Percentiles rank a stretch among this genome's conserved stretches.
Conservation (phyloP, 2,797 vertebrate species). For the Leptoclinus maculatus region DNA sequence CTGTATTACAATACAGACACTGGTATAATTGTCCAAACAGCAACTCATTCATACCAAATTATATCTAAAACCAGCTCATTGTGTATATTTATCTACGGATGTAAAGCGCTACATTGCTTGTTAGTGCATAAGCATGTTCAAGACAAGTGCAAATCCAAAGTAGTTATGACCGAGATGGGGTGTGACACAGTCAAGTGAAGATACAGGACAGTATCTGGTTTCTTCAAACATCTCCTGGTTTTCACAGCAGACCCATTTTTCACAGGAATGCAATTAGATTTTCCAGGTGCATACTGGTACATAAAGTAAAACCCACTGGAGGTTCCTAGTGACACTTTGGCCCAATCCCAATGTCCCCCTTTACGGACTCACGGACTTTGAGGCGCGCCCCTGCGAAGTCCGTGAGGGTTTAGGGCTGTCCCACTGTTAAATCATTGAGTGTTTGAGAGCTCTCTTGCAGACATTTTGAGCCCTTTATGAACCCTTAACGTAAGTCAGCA, state of each 20-base stretch:
- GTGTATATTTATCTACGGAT: not conserved
- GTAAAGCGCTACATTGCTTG: not conserved
- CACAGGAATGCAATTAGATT: not conserved
- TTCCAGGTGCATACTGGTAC: not conserved
- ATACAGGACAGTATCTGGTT: not conserved
- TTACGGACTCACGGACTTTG: no score
- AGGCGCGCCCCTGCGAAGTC: no score
- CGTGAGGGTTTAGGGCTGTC: no score
- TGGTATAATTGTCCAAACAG: not conserved
- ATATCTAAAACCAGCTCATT: not conserved
- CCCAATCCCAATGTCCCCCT: no score
- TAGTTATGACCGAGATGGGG: not conserved
- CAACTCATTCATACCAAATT: fast-evolving
- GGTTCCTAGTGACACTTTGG: not conserved
- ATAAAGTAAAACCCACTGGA: not conserved
- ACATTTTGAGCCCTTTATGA: no score
- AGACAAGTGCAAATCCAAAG: not conserved
- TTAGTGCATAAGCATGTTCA: not conserved
- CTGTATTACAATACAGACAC: not conserved
- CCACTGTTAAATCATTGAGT: no score
- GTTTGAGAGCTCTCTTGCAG: no score
- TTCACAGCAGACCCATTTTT: not conserved
- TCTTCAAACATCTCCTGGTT: not conserved
- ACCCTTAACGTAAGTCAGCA: no score
- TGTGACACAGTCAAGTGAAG: not conserved